These are phyloP conservation scores for Rhodophaea formosa DNA, from an alignment of 2,888 invertebrate genomes.

Conservation along the genomic window DNA sequence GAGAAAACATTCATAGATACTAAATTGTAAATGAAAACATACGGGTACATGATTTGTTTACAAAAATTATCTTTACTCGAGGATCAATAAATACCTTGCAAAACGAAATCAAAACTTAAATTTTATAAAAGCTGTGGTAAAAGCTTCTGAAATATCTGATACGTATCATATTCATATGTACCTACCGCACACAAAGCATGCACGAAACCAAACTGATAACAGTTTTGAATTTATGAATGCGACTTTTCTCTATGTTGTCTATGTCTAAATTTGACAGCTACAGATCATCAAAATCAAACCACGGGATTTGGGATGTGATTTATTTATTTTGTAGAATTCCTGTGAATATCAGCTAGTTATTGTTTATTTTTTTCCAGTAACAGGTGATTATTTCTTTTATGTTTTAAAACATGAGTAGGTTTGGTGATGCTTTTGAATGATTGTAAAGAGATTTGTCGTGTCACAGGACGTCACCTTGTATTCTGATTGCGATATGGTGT, in stretches of 20 bases:
- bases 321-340: slow-evolving; percentile 53
- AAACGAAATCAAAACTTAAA: too few species aligned
- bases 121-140: too few species aligned
- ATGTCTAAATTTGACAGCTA: slow-evolving; percentile 2
- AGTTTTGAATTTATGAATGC: not conserved
- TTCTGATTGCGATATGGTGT: slow-evolving; percentile 41
- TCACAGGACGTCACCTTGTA: slow-evolving; percentile 52
- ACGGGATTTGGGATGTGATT: slow-evolving; percentile 56
- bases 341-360: slow-evolving; percentile 40
- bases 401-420: not conserved
- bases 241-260: slow-evolving; percentile 11
- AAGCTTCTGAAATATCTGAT: too few species aligned
- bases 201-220: not conserved
- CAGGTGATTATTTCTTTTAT: slow-evolving; percentile 34
- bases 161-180: too few species aligned
- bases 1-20: not conserved
- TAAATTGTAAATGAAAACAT: not conserved
- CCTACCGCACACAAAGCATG: too few species aligned
- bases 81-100: too few species aligned
- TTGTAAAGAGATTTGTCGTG: slow-evolving; percentile 39
- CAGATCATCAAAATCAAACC: slow-evolving; percentile 46
- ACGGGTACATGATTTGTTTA: not conserved
- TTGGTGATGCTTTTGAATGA: not conserved
- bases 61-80: not conserved
- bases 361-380: slow-evolving; percentile 44